These are phyloP conservation scores for Lysiphlebus fabarum DNA, from an alignment of 1,140 invertebrate species.

Conservation along the genomic window DNA sequence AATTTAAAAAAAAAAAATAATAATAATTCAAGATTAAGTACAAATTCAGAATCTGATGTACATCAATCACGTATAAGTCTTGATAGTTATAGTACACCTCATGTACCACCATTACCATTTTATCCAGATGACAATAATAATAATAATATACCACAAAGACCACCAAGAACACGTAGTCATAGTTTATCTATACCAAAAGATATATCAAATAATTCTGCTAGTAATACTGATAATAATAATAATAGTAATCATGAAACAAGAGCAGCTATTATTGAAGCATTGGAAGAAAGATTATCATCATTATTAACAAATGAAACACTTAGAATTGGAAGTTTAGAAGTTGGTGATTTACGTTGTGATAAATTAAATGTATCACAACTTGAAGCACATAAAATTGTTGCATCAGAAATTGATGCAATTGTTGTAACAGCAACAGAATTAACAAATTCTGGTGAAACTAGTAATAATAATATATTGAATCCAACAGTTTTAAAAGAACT, in stretches of 20 bases:
- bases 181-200: slow-evolving; percentile 19
- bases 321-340: slow-evolving; percentile 59
- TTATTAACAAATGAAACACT: slow-evolving; percentile 49
- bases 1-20: slow-evolving; percentile 14
- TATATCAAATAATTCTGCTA: not conserved
- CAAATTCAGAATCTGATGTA: slow-evolving; percentile 18
- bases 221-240: no score
- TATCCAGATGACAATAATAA: not conserved
- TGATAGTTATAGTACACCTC: not conserved
- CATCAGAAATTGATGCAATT: slow-evolving; percentile 74
- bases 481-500: slow-evolving; percentile 46
- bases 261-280: slow-evolving; percentile 20
- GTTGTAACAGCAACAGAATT: slow-evolving; percentile 68
- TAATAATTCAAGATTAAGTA: slow-evolving; percentile 9
- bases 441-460: slow-evolving; percentile 23
- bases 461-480: slow-evolving; percentile 31
- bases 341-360: slow-evolving; percentile 73
- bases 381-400: slow-evolving; percentile 71
- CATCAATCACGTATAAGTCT: not conserved
- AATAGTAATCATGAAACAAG: slow-evolving; percentile 10
- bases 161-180: slow-evolving; percentile 12
- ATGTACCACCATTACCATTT: slow-evolving; percentile 5
- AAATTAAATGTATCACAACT: slow-evolving; percentile 71
- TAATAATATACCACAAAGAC: slow-evolving; percentile 21
- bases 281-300: slow-evolving; percentile 28